A percentile compares a stretch with the other conserved stretches of the same genome.
Conservation (phyloP, 2,888 invertebrate genomes). For the Strigamia crassipes region DNA sequence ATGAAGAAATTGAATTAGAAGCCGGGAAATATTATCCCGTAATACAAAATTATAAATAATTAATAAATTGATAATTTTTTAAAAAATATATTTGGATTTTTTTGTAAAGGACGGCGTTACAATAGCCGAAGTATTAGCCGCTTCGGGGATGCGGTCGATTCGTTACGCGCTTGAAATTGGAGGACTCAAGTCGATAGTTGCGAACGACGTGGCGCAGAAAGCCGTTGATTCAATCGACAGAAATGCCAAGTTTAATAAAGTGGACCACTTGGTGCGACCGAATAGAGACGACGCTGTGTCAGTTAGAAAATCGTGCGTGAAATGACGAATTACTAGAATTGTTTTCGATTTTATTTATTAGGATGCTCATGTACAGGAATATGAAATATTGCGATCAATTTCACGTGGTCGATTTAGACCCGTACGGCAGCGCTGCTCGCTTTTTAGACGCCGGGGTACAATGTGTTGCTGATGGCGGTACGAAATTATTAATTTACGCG, state of each 20-base stretch:
- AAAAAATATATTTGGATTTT: background rate
- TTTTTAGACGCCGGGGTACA: conserved; percentile 87
- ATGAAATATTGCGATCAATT: conserved; percentile 71
- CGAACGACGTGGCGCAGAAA: conserved; percentile 83
- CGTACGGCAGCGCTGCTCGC: conserved; percentile 91
- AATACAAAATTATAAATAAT: background rate
- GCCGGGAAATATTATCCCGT: background rate
- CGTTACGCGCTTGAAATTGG: conserved; percentile 94
- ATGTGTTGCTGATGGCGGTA: conserved; percentile 59
- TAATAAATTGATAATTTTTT: background rate
- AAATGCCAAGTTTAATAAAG: conserved; percentile 77
- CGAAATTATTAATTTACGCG: too few species aligned
- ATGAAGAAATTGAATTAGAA: conserved; percentile 16
- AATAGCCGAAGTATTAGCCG: conserved; percentile 92
- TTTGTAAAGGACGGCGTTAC: conserved; percentile 63
- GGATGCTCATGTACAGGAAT: conserved; percentile 83
- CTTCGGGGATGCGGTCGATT: conserved; percentile 92
- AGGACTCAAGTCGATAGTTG: conserved; percentile 78
- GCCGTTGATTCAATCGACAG: conserved; percentile 85
- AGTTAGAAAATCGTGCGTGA: conserved; percentile 54
- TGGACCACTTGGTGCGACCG: conserved; percentile 73
- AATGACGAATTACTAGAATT: background rate
- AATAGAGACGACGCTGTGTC: conserved; percentile 88
- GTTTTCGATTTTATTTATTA: conserved; percentile 56
- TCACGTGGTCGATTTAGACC: conserved; percentile 92